Evolutionary conservation across 2,888 invertebrate genomes (phyloP), one percentile per base, ranked within the genome.

Genomic region (Andricus curvator): DNA sequence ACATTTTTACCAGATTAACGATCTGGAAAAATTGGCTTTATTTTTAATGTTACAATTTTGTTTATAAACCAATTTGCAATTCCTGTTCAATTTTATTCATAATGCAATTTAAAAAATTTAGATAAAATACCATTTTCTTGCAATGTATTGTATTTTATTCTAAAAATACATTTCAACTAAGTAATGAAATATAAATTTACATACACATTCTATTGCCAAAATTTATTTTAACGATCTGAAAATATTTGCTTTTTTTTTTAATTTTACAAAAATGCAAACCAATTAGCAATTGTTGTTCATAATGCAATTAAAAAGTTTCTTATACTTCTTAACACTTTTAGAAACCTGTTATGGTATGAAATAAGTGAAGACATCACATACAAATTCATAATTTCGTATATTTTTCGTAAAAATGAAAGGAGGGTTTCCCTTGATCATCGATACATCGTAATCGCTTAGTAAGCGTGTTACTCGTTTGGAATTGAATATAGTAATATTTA

Each of bases 331-430:
- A 48, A 8, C 56, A 56, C n/a, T 56, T 9, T 56, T 8, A 15
- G 56, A n/a, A n/a, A n/a, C 9, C 20, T 56, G 56, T 22, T 22
- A 22, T 13, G 8, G 74, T 37, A 56, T 56, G 56, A 74, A 74
- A 74, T 74, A 56, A 74, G 37, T 74, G 9, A 13, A 60, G 22
- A 80, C 56, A 66, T 15, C 44, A 8, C 25, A 78, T 86, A 85
- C 80, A 86, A 86, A 87, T 86, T 83, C 87, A 82, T 82, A 86
- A 87, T 82, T 84, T 87, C 83, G 78, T 87, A 84, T 87, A 87
- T 87, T 84, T 87, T 83, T 84, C 81, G 85, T 87, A 87, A 85
- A 87, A 87, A 88, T 86, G 85, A 87, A 86, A 60, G 82, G 84
- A 81, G 84, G 80, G 81, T 83, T 79, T 82, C 79, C 70, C 68